Percentiles rank a stretch among this genome's conserved stretches.
Conservation (phyloP, 1,140 invertebrate species). For the Anoplophora glabripennis region DNA sequence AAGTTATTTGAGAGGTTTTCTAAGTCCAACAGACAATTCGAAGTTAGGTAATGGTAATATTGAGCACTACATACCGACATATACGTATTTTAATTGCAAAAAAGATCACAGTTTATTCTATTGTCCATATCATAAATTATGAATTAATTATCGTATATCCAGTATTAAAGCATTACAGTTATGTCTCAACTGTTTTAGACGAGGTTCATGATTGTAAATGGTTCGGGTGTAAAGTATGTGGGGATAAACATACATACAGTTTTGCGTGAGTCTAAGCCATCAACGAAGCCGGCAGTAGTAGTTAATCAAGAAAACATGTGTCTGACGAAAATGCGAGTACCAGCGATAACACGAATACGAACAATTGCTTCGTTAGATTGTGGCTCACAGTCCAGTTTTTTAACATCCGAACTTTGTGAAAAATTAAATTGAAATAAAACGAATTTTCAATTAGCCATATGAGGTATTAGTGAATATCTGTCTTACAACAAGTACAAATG, state of each 20-base stretch:
- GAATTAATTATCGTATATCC: not conserved
- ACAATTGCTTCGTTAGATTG: not conserved
- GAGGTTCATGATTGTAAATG: slow-evolving; percentile 1
- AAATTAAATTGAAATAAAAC: too few species aligned
- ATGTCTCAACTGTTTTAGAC: slow-evolving; percentile 2
- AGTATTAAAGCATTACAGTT: slow-evolving; percentile 2
- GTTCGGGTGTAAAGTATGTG: not conserved
- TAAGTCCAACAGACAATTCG: too few species aligned
- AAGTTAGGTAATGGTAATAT: too few species aligned
- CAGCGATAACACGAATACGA: too few species aligned
- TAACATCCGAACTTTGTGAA: not conserved
- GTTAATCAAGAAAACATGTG: not conserved
- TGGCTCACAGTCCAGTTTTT: slow-evolving; percentile 12
- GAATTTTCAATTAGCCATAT: too few species aligned
- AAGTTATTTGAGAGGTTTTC: too few species aligned
- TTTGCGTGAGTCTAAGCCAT: not conserved
- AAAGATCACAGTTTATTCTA: slow-evolving; percentile 1
- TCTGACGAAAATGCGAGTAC: too few species aligned
- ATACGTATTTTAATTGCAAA: not conserved
- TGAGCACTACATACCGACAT: too few species aligned
- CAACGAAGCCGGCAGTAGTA: not conserved
- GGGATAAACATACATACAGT: slow-evolving; percentile 3
- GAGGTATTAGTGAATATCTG: too few species aligned
- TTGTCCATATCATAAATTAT: not conserved
- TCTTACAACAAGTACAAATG: too few species aligned